Evolutionary conservation across 1,140 invertebrate species (phyloP), one percentile per base, ranked within the genome.

Genomic region (Trinorchestia longiramus): DNA sequence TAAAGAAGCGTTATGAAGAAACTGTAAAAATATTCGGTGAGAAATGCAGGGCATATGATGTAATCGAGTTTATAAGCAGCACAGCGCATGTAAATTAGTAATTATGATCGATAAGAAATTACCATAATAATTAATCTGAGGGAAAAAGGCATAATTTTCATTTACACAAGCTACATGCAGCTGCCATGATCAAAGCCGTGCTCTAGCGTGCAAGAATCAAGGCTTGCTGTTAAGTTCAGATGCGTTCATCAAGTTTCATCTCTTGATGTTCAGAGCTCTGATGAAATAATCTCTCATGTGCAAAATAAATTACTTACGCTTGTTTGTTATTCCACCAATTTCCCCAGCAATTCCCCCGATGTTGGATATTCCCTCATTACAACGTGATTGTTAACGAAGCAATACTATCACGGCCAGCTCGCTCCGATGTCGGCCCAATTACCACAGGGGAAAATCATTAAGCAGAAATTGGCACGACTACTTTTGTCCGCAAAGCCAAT

Each of bases 401-500:
- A 77, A 36, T 28, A 36, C 15, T 3, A 28, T 3, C 62, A 23
- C 62, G 1, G 62, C 15, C 1, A 77, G 36, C 62, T 77, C 36
- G 62, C 28, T 77, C 62, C 36, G 62, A 3, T 90, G 88, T 90
- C 43, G 41, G 41, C 3, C 15, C 43, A 90, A 90, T 90, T 90
- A 90, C n/a, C 41, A 90, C 8, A 3, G 88, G 11, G 43, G 88
- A 90, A 41, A 90, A 90, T 90, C 88, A 90, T 90, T 42, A 42
- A 43, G 28, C 8, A 90, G 88, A 90, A 90, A 90, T 90, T 90
- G 88, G 88, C 41, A 90, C 88, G 41, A 42, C 6, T 43, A 42
- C 28, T 90, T 90, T 90, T 90, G 88, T 36, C 36, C 88, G 88
- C 88, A 41, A 90, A 42, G 88, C 88, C 88, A 90, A 90, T 90